Percentiles rank a stretch among this genome's conserved stretches.
Evolutionary conservation across 1,140 invertebrate species (phyloP).

Genomic region (Cotesia typhae): DNA sequence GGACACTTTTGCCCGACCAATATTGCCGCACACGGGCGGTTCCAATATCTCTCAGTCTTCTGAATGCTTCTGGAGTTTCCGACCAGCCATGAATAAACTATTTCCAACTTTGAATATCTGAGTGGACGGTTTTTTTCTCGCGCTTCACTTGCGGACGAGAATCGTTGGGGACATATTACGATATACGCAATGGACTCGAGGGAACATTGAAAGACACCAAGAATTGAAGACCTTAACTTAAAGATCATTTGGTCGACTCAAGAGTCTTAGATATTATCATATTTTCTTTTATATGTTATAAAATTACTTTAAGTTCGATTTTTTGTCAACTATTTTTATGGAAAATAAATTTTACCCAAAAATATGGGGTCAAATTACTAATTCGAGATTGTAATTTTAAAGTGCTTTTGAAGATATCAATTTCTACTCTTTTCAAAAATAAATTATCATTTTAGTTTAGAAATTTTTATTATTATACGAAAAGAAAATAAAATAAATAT

Average conservation of each 20-base stretch:
- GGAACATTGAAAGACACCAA: not conserved
- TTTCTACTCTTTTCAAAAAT: too few relatives aligned
- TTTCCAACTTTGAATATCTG: conserved; percentile 66
- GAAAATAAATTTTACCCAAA: too few relatives aligned
- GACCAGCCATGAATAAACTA: conserved; percentile 67
- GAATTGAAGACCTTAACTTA: not conserved
- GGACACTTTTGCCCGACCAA: conserved; percentile 66
- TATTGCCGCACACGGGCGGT: conserved; percentile 56
- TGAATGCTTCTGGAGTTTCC: conserved; percentile 51
- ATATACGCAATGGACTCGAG: not conserved
- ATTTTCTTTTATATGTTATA: too few relatives aligned
- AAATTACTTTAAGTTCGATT: too few relatives aligned
- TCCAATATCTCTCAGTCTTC: conserved; percentile 63
- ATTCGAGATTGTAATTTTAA: too few relatives aligned
- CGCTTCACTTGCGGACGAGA: not conserved
- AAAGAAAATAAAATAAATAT: too few relatives aligned
- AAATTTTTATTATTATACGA: too few relatives aligned
- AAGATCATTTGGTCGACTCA: not conserved
- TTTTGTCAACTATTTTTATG: too few relatives aligned
- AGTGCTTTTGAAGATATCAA: too few relatives aligned
- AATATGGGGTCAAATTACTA: too few relatives aligned
- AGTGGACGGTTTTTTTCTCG: conserved; percentile 42
- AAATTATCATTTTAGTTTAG: too few relatives aligned
- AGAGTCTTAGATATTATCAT: too few relatives aligned
- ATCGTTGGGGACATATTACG: not conserved